phyloP scores from a whole-genome alignment of 35 echinoderm and acorn worm species.

The Heliocidaris erythrogramma region DNA sequence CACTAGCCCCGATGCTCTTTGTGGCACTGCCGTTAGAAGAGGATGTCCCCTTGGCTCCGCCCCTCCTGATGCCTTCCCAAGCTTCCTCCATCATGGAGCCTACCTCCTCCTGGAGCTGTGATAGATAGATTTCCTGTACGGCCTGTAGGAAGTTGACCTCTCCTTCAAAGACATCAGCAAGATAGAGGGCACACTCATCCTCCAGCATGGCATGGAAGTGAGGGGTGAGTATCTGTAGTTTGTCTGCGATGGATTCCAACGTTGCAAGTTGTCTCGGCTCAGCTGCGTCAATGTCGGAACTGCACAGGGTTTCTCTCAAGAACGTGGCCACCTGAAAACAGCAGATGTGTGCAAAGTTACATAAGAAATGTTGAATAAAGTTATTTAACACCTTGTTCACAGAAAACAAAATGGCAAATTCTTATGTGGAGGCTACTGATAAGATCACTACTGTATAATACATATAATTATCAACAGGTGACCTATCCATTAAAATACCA shows the following conservation, averaged over 20 bases:
- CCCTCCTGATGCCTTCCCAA: conserved; percentile 46
- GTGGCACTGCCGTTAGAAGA: conserved; percentile 54
- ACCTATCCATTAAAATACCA: too few relatives aligned
- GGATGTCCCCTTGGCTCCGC: not conserved
- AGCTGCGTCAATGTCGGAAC: not conserved
- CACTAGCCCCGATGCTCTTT: conserved; percentile 39
- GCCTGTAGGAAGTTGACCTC: conserved; percentile 63
- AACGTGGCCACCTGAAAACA: not conserved
- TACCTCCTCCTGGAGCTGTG: conserved; percentile 60
- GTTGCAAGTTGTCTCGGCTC: conserved; percentile 36
- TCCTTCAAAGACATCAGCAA: conserved; percentile 70
- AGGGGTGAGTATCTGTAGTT: conserved; percentile 29
- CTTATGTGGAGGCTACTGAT: not conserved
- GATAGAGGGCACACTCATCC: conserved; percentile 68
- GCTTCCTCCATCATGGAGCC: conserved; percentile 50
- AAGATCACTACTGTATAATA: not conserved
- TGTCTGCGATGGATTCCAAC: conserved; percentile 34
- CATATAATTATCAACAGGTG: not conserved
- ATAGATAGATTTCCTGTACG: conserved; percentile 70
- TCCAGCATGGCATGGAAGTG: conserved; percentile 62
- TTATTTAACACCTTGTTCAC: not conserved
- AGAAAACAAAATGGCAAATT: not conserved
- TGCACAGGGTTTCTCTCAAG: conserved; percentile 9
- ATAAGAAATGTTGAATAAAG: not conserved
- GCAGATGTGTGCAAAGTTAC: not conserved